phyloP scores from a whole-genome alignment of 2,888 invertebrate species.

The Acanthopleura granulata region DNA sequence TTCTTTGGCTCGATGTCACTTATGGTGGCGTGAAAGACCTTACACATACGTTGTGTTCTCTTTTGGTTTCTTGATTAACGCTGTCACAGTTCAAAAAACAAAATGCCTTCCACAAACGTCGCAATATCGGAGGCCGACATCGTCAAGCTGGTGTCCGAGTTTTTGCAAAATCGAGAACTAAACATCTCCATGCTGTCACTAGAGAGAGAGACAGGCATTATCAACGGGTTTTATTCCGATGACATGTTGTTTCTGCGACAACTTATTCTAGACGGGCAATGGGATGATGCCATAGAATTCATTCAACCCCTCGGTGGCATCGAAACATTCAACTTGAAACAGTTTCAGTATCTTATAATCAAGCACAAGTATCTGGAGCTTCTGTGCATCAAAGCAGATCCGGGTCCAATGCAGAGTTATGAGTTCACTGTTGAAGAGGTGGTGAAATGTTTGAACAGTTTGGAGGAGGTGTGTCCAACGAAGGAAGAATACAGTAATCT shows the following conservation, averaged over 20 bases:
- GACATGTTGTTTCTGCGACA: slow-evolving; percentile 94
- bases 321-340: slow-evolving; percentile 84
- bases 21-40: no score
- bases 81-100: slow-evolving; percentile 19
- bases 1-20: no score
- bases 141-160: slow-evolving; percentile 74
- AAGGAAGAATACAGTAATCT: slow-evolving; percentile 95
- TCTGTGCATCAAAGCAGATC: slow-evolving; percentile 91
- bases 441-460: slow-evolving; percentile 88
- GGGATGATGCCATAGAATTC: slow-evolving; percentile 97
- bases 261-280: slow-evolving; percentile 95
- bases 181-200: slow-evolving; percentile 90
- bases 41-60: no score
- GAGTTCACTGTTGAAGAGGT: slow-evolving; percentile 95
- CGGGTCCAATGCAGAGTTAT: slow-evolving; percentile 76
- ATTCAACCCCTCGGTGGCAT: slow-evolving; percentile 87
- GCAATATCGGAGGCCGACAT: slow-evolving; percentile 69
- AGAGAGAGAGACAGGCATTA: slow-evolving; percentile 91
- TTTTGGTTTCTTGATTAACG: no score
- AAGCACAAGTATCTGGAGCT: slow-evolving; percentile 95
- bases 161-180: slow-evolving; percentile 82
- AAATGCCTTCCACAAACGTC: slow-evolving; percentile 61
- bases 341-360: slow-evolving; percentile 88
- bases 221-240: slow-evolving; percentile 82
- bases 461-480: slow-evolving; percentile 89